A percentile compares a stretch with the other conserved stretches of the same genome.
Evolutionary conservation across 2,888 invertebrate species (phyloP).

Genomic region (Brachypalpus laphriformis): DNA sequence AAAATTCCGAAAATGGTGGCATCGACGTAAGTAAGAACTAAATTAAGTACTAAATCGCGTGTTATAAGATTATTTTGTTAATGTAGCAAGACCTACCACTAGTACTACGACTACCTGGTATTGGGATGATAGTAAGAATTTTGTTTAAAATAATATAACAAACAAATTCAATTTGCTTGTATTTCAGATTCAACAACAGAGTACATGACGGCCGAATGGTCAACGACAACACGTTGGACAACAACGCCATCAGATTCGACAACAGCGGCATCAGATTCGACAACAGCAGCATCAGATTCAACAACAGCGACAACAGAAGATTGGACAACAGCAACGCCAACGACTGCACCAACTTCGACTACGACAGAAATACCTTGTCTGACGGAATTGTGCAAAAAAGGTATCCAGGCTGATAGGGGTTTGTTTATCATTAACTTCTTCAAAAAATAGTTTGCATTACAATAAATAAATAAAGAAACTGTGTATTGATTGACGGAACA

Average conservation of each 20-base stretch:
- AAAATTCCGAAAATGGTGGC: background rate
- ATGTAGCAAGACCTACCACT: background rate
- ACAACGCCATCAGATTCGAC: too few species aligned
- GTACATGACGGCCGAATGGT: too few species aligned
- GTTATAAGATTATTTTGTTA: background rate
- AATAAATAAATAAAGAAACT: too few species aligned
- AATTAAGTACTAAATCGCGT: background rate
- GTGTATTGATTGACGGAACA: too few species aligned
- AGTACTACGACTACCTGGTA: background rate
- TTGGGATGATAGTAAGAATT: background rate
- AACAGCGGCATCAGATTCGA: too few species aligned
- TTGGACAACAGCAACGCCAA: background rate
- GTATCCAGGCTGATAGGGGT: conserved; percentile 30
- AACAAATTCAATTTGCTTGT: too few species aligned
- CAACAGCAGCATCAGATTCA: too few species aligned
- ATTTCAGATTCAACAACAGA: too few species aligned
- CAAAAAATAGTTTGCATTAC: conserved; percentile 14
- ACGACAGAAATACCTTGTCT: conserved; percentile 18
- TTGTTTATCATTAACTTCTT: conserved; percentile 57
- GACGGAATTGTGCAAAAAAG: conserved; percentile 45
- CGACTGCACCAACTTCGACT: background rate
- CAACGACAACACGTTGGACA: too few species aligned
- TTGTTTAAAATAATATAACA: too few species aligned
- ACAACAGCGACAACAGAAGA: background rate
- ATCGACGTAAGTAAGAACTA: background rate